Conservation (phyloP, 1,140 invertebrate genomes). For the Drosophila varians region DNA sequence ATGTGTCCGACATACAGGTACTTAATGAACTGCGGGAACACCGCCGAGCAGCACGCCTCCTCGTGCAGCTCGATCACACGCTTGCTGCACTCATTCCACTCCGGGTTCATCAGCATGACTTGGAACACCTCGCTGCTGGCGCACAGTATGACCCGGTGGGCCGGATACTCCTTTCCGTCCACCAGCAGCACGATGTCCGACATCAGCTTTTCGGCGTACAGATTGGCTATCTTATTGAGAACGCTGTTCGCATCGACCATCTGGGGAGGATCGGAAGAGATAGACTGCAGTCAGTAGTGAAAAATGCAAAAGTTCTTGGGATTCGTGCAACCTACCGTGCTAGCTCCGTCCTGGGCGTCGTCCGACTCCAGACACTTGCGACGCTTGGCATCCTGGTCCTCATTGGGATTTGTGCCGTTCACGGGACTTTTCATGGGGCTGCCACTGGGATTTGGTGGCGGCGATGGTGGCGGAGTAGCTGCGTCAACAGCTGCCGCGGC, state of each 20-base stretch:
- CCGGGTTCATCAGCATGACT: conserved; percentile 97
- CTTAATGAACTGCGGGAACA: conserved; percentile 95
- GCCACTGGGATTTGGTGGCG: conserved; percentile 12
- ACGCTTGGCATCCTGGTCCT: conserved; percentile 68
- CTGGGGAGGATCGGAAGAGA: conserved; percentile 77
- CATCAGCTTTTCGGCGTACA: conserved; percentile 93
- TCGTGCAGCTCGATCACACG: conserved; percentile 93
- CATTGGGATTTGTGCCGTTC: background rate
- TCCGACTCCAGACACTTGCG: conserved; percentile 68
- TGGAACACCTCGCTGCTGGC: conserved; percentile 98
- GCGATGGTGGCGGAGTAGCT: background rate
- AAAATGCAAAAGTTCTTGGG: background rate
- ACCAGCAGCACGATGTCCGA: conserved; percentile 94
- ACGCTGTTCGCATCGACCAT: conserved; percentile 92
- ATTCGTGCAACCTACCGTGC: conserved; percentile 56
- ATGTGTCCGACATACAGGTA: conserved; percentile 98
- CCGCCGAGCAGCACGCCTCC: conserved; percentile 91
- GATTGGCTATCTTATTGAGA: conserved; percentile 90
- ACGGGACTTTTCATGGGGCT: background rate
- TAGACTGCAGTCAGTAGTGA: background rate
- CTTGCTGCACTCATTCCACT: conserved; percentile 95
- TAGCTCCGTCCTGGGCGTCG: conserved; percentile 55
- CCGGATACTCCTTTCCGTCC: conserved; percentile 91
- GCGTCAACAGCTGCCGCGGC: background rate
- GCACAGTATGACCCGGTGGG: conserved; percentile 96